Evolutionary conservation across 1,140 invertebrate genomes (phyloP).

Genomic region (Penaeus vannamei): DNA sequence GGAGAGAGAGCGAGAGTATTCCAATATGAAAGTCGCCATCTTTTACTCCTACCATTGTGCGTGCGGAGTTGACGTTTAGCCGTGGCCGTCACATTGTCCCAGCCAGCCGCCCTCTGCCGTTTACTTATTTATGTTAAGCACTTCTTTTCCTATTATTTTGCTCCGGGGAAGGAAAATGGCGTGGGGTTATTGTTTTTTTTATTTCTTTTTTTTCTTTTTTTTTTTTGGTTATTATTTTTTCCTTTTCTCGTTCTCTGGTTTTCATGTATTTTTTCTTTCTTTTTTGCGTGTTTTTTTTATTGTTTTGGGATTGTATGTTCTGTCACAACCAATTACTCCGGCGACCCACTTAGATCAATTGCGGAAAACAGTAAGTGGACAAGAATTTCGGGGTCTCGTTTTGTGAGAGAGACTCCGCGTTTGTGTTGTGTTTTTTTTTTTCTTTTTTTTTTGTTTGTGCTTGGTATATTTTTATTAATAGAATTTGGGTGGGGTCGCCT

Average conservation of each 20-base stretch:
- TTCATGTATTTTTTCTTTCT: neutral
- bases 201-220: neutral
- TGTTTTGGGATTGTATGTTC: too few species aligned
- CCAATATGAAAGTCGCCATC: conserved; percentile 47
- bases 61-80: neutral
- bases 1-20: neutral
- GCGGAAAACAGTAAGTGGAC: too few species aligned
- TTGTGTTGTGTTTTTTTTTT: too few species aligned
- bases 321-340: too few species aligned
- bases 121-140: too few species aligned
- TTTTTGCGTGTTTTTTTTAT: neutral
- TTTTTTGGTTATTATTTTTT: neutral
- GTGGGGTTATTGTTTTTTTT: neutral
- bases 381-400: too few species aligned
- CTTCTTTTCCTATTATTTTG: neutral
- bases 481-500: too few species aligned
- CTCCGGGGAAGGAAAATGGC: neutral
- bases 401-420: too few species aligned
- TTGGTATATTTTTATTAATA: too few species aligned
- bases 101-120: neutral
- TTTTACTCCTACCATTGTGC: conserved; percentile 39
- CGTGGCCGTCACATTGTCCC: neutral
- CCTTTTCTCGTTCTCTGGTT: neutral
- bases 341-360: too few species aligned
- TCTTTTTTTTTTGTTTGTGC: too few species aligned